These are phyloP conservation scores for Meloidogyne floridensis DNA, from an alignment of 1,140 invertebrate genomes.

Conservation along the genomic window DNA sequence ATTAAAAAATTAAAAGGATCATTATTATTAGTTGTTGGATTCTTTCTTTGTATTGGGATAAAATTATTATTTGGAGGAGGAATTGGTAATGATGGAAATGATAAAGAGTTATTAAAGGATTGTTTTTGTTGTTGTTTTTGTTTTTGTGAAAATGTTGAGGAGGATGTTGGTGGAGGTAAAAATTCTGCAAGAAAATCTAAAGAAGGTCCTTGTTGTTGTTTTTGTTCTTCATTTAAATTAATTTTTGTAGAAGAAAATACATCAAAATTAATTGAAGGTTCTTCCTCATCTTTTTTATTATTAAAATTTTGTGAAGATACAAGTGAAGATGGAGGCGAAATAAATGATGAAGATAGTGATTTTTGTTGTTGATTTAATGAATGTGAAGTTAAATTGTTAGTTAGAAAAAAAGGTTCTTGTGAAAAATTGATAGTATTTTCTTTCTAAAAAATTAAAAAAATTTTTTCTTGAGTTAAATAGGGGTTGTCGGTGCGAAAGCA, in stretches of 20 bases:
- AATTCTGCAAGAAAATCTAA: slow-evolving; percentile 31
- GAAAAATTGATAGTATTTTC: neutral
- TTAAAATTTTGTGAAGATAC: neutral
- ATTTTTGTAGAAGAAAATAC: neutral
- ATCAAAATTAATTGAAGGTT: slow-evolving; percentile 11
- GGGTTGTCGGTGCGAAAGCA: too few relatives aligned
- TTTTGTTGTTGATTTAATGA: neutral
- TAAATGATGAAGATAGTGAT: neutral
- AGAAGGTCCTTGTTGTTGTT: neutral
- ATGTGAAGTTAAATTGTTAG: neutral
- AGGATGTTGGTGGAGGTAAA: neutral
- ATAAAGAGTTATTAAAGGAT: neutral
- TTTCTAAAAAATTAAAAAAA: neutral
- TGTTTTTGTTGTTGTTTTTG: neutral
- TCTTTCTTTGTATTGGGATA: slow-evolving; percentile 19
- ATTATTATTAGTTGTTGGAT: neutral
- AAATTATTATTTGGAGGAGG: slow-evolving; percentile 20
- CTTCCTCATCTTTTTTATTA: neutral
- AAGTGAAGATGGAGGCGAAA: slow-evolving; percentile 3
- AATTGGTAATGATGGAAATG: slow-evolving; percentile 23
- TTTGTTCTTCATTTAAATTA: neutral
- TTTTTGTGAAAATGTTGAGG: neutral
- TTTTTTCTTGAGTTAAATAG: too few relatives aligned
- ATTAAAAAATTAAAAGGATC: neutral
- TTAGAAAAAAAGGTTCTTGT: neutral